These are phyloP conservation scores for Piaya cayana DNA, from an alignment of 2,113 vertebrate genomes.

Conservation along the genomic window DNA sequence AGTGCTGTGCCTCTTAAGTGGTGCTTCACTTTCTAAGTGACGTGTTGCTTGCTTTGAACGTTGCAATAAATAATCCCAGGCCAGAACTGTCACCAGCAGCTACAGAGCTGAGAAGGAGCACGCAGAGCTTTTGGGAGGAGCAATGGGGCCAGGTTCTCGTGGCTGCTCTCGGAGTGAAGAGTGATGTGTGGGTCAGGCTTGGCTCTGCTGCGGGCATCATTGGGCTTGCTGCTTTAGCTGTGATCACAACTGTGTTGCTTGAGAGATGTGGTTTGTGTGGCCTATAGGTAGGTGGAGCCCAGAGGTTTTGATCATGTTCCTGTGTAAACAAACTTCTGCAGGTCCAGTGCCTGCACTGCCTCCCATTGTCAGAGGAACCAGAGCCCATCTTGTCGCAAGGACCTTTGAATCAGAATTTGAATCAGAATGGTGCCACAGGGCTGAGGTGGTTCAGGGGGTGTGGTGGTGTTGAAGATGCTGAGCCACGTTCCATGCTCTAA, in stretches of 20 bases:
- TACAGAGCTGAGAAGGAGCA: fast-evolving
- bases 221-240: not conserved
- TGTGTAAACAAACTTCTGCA: not conserved
- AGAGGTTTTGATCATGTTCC: fast-evolving
- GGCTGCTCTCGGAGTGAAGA: fast-evolving
- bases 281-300: not conserved
- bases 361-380: not conserved
- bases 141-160: not conserved
- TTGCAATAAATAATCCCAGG: not conserved
- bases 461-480: not conserved
- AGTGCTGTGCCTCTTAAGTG: not conserved
- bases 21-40: not conserved
- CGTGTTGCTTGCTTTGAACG: not conserved
- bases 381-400: fast-evolving
- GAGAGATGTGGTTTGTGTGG: not conserved
- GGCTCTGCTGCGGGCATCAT: fast-evolving
- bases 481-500: fast-evolving
- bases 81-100: not conserved
- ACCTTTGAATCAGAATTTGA: not conserved
- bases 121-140: not conserved
- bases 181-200: fast-evolving
- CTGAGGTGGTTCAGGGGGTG: not conserved
- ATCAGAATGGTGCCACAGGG: fast-evolving
- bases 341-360: not conserved
- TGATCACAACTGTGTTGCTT: not conserved